Evolutionary conservation across 2,888 invertebrate genomes (phyloP).

Genomic region (Nomada lathburiana): DNA sequence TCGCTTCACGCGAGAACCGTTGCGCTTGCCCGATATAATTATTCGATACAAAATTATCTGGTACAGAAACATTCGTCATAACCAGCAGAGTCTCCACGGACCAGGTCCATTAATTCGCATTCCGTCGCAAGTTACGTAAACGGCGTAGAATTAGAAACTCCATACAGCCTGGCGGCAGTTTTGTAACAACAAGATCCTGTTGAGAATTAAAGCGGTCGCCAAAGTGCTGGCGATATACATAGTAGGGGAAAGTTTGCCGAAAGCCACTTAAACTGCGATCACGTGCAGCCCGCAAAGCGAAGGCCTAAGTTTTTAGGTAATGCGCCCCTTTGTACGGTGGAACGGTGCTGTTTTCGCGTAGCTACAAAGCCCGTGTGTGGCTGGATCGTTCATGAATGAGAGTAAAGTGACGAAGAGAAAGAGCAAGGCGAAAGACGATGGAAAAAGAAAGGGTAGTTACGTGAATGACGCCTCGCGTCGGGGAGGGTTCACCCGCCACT

Average conservation of each 20-base stretch:
- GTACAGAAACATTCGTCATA: neutral
- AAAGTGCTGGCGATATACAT: neutral
- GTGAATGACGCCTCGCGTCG: constrained; percentile 42
- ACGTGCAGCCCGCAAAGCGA: constrained; percentile 33
- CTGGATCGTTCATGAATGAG: constrained; percentile 40
- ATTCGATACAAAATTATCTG: neutral
- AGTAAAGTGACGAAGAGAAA: neutral
- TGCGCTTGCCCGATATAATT: neutral
- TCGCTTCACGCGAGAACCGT: too few relatives aligned
- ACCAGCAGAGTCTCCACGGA: neutral
- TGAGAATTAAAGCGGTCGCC: constrained; percentile 37
- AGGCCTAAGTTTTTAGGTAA: constrained; percentile 52
- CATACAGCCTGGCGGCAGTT: neutral
- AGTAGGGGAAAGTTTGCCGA: constrained; percentile 40
- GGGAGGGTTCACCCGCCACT: constrained; percentile 4
- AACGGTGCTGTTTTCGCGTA: constrained; percentile 38
- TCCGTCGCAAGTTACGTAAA: neutral
- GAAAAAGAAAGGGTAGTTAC: constrained; percentile 25
- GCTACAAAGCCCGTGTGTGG: constrained; percentile 48
- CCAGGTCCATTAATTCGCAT: neutral
- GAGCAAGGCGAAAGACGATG: too few relatives aligned
- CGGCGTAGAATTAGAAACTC: neutral
- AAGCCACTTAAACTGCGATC: constrained; percentile 52
- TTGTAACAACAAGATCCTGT: constrained; percentile 19
- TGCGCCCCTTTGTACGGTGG: constrained; percentile 34